Conservation (phyloP, 2,797 vertebrate genomes). For the Muscicapa comitata region DNA sequence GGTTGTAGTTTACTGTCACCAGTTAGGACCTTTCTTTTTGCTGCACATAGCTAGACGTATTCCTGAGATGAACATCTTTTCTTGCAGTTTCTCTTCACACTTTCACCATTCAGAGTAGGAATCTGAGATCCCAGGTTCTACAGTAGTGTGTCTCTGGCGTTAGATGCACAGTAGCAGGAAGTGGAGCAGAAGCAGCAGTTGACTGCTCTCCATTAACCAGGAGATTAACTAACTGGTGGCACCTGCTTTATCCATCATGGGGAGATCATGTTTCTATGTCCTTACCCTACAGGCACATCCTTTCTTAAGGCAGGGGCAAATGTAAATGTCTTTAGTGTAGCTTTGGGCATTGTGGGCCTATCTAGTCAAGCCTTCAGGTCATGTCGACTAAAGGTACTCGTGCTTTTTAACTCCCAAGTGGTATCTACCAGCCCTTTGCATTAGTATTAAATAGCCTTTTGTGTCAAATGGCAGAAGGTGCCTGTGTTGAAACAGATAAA, state of each 20-base stretch:
- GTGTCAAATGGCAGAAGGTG: not conserved
- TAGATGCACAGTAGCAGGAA: not conserved
- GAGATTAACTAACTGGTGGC: not conserved
- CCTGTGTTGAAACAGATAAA: not conserved
- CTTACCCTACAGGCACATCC: not conserved
- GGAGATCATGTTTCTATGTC: fast-evolving
- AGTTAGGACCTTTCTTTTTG: not conserved
- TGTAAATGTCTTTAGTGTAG: not conserved
- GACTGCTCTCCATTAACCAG: not conserved
- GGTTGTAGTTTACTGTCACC: not conserved
- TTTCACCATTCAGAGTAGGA: not conserved
- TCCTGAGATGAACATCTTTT: not conserved
- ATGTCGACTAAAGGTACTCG: not conserved
- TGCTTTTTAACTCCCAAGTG: not conserved
- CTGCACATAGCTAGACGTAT: not conserved
- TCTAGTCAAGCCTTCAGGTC: not conserved
- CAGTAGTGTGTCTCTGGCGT: not conserved
- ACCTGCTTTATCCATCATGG: fast-evolving
- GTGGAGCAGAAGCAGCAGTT: not conserved
- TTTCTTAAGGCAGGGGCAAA: not conserved
- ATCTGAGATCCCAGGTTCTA: fast-evolving
- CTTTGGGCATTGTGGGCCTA: not conserved
- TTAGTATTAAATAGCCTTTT: not conserved
- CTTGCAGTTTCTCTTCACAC: not conserved
- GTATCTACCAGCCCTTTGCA: not conserved